A percentile compares a stretch with the other conserved stretches of the same genome.
Evolutionary conservation across 2,113 vertebrate genomes (phyloP).

Genomic region (Aptenodytes forsteri): DNA sequence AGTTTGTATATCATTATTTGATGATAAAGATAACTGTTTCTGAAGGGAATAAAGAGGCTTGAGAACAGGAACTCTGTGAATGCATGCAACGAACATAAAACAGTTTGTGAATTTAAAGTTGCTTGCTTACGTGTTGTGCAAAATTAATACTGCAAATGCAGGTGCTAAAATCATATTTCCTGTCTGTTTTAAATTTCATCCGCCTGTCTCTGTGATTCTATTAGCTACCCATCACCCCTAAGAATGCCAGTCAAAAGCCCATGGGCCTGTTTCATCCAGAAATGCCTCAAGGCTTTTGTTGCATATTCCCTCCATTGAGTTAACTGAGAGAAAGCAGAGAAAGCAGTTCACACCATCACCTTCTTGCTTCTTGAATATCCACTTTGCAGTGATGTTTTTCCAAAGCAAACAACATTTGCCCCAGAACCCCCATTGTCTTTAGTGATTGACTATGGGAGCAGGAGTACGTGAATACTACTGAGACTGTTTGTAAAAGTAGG

Average conservation of each 20-base stretch:
- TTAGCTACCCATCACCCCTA: background rate
- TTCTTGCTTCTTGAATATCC: background rate
- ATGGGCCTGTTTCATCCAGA: background rate
- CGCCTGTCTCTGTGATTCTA: background rate
- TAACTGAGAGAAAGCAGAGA: background rate
- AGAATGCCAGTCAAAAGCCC: background rate
- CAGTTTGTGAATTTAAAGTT: background rate
- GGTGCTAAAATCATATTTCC: background rate
- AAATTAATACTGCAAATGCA: background rate
- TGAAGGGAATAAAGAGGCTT: background rate
- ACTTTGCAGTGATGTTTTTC: background rate
- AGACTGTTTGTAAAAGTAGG: background rate
- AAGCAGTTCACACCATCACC: background rate
- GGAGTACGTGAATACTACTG: background rate
- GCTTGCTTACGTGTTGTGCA: background rate
- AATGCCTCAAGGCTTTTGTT: background rate
- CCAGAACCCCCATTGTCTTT: rapidly evolving
- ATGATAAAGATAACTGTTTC: background rate
- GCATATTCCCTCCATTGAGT: background rate
- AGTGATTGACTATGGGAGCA: background rate
- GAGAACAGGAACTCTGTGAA: background rate
- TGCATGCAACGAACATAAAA: background rate
- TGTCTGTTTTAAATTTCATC: background rate
- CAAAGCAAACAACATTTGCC: background rate
- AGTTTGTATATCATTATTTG: background rate